Evolutionary conservation across 2,888 invertebrate species (phyloP).

Genomic region (Sabatieria punctata): DNA sequence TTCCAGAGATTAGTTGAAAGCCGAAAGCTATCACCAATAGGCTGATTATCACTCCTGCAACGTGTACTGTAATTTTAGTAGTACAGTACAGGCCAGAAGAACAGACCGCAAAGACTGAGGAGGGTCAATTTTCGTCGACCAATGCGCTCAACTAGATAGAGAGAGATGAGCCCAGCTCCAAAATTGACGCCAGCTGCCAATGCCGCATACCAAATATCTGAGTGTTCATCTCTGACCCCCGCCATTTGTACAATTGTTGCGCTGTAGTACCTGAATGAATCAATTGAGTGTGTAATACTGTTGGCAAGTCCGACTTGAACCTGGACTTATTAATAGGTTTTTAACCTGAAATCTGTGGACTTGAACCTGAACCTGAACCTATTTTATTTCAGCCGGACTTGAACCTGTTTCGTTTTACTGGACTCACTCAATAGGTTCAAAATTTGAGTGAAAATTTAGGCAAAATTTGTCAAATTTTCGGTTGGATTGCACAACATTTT

Average conservation of each 20-base stretch:
- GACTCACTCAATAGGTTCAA: no score
- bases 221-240: conserved; percentile 33
- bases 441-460: no score
- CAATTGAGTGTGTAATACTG: no score
- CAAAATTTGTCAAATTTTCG: no score
- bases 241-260: conserved; percentile 40
- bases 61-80: background rate
- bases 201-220: conserved; percentile 39
- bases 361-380: no score
- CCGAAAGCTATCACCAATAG: conserved; percentile 34
- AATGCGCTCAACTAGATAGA: conserved; percentile 32
- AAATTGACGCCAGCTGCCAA: conserved; percentile 37
- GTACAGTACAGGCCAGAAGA: conserved; percentile 31
- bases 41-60: conserved; percentile 32
- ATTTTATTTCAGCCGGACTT: no score
- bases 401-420: no score
- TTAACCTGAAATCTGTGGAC: no score
- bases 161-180: conserved; percentile 34
- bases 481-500: no score
- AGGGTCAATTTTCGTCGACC: conserved; percentile 31
- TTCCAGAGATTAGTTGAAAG: conserved; percentile 33
- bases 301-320: no score
- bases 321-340: no score
- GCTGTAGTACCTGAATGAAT: conserved; percentile 39
- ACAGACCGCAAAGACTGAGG: conserved; percentile 13